Conservation (phyloP, 2,797 vertebrate genomes). For the Heterohyrax brucei region DNA sequence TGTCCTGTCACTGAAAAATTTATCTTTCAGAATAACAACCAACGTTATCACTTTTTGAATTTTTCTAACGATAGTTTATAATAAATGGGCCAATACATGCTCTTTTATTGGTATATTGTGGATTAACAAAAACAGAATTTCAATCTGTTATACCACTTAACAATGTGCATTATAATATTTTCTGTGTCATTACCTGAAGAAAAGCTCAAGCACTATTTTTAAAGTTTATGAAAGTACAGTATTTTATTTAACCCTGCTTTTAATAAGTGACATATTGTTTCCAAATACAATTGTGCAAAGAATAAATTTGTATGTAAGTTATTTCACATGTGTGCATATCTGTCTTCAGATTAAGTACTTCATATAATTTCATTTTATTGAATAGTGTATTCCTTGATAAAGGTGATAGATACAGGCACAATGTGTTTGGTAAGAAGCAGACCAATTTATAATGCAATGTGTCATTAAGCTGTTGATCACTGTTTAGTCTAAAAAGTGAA, state of each 20-base stretch:
- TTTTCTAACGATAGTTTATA: background rate
- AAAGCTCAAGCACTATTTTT: background rate
- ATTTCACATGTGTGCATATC: no score
- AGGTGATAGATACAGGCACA: no score
- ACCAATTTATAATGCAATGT: no score
- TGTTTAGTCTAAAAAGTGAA: no score
- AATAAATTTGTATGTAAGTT: background rate
- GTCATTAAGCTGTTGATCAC: no score
- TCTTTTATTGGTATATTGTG: background rate
- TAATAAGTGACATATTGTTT: background rate
- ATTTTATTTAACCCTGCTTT: background rate
- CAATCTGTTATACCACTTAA: background rate
- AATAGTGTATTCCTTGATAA: no score
- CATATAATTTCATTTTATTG: no score
- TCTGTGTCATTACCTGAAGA: background rate
- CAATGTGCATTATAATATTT: background rate
- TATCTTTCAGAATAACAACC: background rate
- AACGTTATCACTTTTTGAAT: background rate
- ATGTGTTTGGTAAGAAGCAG: no score
- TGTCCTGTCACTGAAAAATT: background rate
- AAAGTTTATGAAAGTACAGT: background rate
- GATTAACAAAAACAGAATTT: background rate
- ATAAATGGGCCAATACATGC: background rate
- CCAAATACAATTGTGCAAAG: background rate
- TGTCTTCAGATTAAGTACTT: no score